Conservation (phyloP, 2,113 vertebrate genomes). For the Ramphastos sulfuratus region DNA sequence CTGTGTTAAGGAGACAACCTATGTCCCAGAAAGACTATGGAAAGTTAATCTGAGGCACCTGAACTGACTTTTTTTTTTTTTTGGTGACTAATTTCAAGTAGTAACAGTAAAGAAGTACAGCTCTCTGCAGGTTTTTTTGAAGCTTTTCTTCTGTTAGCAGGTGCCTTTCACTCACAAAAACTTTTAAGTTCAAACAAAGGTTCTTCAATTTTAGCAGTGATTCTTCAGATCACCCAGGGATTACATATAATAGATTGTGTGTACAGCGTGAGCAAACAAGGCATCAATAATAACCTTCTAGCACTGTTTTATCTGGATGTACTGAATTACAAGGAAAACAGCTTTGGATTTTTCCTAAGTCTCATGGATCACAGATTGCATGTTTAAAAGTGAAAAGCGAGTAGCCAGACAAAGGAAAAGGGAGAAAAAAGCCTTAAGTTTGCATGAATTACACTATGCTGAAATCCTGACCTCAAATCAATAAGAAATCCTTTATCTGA, state of each 20-base stretch:
- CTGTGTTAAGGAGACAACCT: neutral
- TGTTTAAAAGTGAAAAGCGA: conserved; percentile 37
- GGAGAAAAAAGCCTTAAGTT: conserved; percentile 58
- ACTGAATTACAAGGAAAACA: conserved; percentile 54
- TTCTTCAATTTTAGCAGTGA: conserved; percentile 36
- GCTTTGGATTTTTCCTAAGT: conserved; percentile 49
- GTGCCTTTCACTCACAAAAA: neutral
- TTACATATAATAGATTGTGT: conserved; percentile 3
- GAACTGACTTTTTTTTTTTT: neutral
- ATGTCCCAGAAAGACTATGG: neutral
- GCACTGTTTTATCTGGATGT: conserved; percentile 47
- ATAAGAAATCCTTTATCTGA: conserved; percentile 51
- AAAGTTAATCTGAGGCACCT: conserved; percentile 9
- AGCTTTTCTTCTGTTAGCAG: neutral
- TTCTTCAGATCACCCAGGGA: conserved; percentile 40
- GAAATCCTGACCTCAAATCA: conserved; percentile 60
- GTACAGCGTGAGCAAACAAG: conserved; percentile 27
- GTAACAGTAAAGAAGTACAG: neutral
- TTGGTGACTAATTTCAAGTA: neutral
- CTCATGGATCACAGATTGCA: conserved; percentile 8
- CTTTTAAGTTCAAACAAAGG: conserved; percentile 10
- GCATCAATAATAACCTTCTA: conserved; percentile 63
- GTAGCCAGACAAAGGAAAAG: conserved; percentile 42
- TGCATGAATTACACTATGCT: conserved; percentile 41
- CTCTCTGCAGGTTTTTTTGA: neutral